Evolutionary conservation across 2,797 vertebrate species (phyloP), one percentile per base, ranked within the genome.

Genomic region (Coluber constrictor): DNA sequence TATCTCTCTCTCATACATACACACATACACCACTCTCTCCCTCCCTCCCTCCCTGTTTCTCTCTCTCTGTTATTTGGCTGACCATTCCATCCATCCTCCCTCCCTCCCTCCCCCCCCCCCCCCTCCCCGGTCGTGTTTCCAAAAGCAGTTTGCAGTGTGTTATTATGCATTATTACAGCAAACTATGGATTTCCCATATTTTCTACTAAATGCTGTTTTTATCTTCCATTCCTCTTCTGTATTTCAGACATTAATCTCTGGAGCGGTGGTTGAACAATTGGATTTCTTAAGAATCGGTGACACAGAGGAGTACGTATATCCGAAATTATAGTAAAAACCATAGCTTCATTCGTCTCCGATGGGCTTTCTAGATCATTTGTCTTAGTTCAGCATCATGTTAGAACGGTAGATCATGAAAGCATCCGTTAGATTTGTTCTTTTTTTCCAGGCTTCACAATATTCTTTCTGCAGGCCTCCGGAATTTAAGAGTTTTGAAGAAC

Each of bases 281-380:
- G 99, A 99, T 97, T 99, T 99, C 96, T 97, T 99, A 55, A 98
- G 98, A 70, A 98, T 99, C 96, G 98, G 98, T 93, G 99, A 99
- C 94, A 97, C 98, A 27, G 99, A 98, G 94, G 97, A 99, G 99
- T 99, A 98, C 98, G 98, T 94, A 87, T 59, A 15, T 89, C 37
- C 54, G 23, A 93, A 92, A 59, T 90, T 66, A 87, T 89, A 47
- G 7, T 27, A 25, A 54, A 54, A 25, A 4, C 25, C 27, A 57
- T 90, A 63, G 25, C 37, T n/a, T 43, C 29, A 20, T 7, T 25
- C 11, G 37, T 83, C 16, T 47, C 57, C 43, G 79, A 91, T 18
- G 16, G 25, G 4, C 25, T 63, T 11, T 25, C 59, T 11, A n/a
- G 15, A 8, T 63, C 15, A 7, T 74, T 74, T 60, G 16, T 23